Conservation (phyloP, 37 sponge, comb jelly and placozoan genomes). For the Cliona cf. orientalis region DNA sequence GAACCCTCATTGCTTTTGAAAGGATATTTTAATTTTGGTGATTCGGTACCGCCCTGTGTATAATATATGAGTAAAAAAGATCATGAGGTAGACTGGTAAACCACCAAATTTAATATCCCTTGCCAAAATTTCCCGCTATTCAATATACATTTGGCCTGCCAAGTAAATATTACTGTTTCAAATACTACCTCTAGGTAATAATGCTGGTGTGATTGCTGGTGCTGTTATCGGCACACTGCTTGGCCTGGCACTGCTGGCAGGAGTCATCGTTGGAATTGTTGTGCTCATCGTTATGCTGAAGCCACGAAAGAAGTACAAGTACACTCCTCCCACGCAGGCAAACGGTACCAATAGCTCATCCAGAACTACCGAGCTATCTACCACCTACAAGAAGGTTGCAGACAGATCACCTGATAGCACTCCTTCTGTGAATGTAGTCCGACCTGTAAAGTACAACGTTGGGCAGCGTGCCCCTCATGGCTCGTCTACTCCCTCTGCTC, state of each 20-base stretch:
- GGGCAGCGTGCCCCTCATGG: not conserved
- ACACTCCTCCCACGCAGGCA: not conserved
- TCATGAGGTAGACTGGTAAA: too few species aligned
- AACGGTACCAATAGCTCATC: not conserved
- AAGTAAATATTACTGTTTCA: too few species aligned
- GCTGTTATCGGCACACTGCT: conserved; percentile 23
- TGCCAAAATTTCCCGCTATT: too few species aligned
- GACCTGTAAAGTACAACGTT: not conserved
- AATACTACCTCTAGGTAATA: too few species aligned
- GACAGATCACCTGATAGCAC: not conserved
- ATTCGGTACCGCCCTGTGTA: too few species aligned
- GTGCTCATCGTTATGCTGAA: conserved; percentile 6
- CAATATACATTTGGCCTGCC: too few species aligned
- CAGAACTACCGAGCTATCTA: not conserved
- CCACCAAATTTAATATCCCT: too few species aligned
- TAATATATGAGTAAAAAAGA: too few species aligned
- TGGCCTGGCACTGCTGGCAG: conserved; percentile 5
- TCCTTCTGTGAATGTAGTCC: conserved; percentile 8
- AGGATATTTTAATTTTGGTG: too few species aligned
- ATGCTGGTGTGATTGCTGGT: conserved; percentile 23
- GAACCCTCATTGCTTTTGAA: too few species aligned
- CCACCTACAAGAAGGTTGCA: not conserved
- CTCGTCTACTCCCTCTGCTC: not conserved
- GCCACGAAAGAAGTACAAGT: not conserved
- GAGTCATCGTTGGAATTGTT: conserved; percentile 11